Percentiles rank a stretch among this genome's conserved stretches.
Conservation (phyloP, 2,113 vertebrate species). For the Ibidorhyncha struthersii region DNA sequence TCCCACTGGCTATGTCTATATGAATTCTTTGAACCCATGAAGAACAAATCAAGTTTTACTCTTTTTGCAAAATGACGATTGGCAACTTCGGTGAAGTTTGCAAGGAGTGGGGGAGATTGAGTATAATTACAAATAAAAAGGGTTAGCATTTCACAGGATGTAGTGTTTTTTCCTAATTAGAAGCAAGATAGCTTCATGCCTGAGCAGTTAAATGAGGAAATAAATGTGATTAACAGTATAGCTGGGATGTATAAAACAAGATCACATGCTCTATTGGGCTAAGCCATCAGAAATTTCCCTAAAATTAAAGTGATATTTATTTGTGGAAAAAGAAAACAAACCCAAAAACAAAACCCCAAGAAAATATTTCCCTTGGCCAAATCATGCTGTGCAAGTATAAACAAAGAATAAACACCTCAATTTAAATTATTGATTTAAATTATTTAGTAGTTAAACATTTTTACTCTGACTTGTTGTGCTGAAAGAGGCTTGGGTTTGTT, state of each 20-base stretch:
- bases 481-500: neutral
- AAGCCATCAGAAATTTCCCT: neutral
- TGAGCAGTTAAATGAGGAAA: neutral
- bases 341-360: neutral
- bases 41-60: neutral
- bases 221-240: neutral
- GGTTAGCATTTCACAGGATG: neutral
- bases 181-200: neutral
- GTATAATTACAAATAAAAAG: neutral
- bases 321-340: neutral
- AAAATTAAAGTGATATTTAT: neutral
- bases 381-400: neutral
- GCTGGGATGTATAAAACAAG: neutral
- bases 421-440: neutral
- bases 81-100: neutral
- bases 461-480: neutral
- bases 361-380: neutral
- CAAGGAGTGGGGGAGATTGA: accelerated
- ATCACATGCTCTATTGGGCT: neutral
- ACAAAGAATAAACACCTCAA: neutral
- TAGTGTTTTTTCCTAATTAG: neutral
- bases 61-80: neutral
- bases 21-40: neutral
- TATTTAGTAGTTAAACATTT: neutral
- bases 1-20: neutral